Conservation (phyloP, 2,797 vertebrate species). For the Tiaroga cobitis region DNA sequence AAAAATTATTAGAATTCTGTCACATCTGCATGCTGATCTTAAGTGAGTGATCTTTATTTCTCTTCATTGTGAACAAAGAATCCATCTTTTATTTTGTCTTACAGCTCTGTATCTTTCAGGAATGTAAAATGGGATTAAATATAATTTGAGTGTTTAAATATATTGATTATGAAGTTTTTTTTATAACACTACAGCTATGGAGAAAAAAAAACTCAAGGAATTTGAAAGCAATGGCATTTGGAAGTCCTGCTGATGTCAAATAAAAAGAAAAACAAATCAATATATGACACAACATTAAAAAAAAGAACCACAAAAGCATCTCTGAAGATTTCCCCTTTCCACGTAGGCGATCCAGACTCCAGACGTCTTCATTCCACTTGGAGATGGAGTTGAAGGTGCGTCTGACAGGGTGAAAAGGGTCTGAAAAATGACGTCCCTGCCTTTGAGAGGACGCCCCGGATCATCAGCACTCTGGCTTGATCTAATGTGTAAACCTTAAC, state of each 20-base stretch:
- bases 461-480: neutral
- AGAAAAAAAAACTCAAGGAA: neutral
- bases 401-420: neutral
- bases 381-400: neutral
- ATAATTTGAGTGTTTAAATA: neutral
- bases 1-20: neutral
- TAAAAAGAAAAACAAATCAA: neutral
- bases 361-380: conserved; percentile 2
- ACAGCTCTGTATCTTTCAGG: neutral
- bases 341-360: neutral
- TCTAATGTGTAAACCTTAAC: conserved; percentile 45
- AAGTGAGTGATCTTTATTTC: neutral
- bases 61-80: neutral
- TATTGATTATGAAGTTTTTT: neutral
- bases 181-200: neutral
- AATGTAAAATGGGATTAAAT: neutral
- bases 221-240: neutral
- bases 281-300: neutral
- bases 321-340: neutral
- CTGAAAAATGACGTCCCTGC: neutral
- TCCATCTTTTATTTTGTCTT: neutral
- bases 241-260: neutral
- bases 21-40: neutral
- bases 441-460: conserved; percentile 16
- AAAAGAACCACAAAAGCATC: neutral